Evolutionary conservation across 2,888 invertebrate genomes (phyloP), one percentile per base, ranked within the genome.

Genomic region (Andrena flavipes): DNA sequence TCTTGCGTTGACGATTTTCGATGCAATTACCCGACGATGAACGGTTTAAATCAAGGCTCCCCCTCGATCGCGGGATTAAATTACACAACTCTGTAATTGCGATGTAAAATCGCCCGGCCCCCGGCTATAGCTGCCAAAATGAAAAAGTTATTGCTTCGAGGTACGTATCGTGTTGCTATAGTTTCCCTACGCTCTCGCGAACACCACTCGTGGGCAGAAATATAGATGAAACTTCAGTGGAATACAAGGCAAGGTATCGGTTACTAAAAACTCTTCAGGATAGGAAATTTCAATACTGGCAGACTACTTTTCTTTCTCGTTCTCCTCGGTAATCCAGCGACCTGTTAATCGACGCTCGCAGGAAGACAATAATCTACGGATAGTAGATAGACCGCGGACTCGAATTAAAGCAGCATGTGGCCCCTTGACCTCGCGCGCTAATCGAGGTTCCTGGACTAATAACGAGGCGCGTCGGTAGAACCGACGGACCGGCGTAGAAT

Each of bases 401-500:
- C 16, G 54, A 48, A 62, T 80, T 56, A 71, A 78, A 62, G 16
- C 48, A 60, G 60, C 73, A 74, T 51, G 79, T 65, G 64, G 69
- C 49, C 35, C 56, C 48, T 65, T 33, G 69, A 70, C 74, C 73
- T 56, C 35, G 60, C 29, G 54, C 69, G 5, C 69, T 67, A 74
- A 80, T 80, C 42, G 72, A 42, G 2, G 54, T 71, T 77, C 42
- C 30, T 26, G 48, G 75, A 72, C 56, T 82, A 85, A 76, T 63
- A 80, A 63, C 70, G 49, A 72, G 68, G 64, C 68, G 51, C 59
- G 29, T 48, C 59, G 67, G 5, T 16, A 16, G 54, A 56, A 59
- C 5, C 64, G 69, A n/a, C 79, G 71, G 71, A 48, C 76, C 79
- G 79, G 79, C 74, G 73, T 74, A 64, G 79, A 84, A 71, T 76